Evolutionary conservation across 2,113 vertebrate genomes (phyloP), one percentile per base, ranked within the genome.

Genomic region (Tauraco erythrolophus): DNA sequence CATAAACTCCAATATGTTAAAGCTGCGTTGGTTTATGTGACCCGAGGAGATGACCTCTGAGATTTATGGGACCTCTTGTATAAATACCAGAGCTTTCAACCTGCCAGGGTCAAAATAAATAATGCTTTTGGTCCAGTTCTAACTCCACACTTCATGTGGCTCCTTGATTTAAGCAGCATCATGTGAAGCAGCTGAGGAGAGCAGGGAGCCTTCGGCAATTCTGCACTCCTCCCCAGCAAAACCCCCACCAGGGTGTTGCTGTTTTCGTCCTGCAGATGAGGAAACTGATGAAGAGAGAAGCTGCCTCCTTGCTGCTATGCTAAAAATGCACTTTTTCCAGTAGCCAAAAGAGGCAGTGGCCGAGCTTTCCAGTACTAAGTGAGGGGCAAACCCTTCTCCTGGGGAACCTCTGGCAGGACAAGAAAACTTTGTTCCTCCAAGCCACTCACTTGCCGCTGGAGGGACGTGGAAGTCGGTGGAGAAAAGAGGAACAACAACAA

Each of bases 141-240:
- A 60, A 14, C 78, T 75, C 27, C 25, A 1, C 7, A 31, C 41
- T 70, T 25, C 0, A 0, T n/a, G 50, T 53, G 0, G 4, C 43
- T 82, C n/a, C 15, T 27, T 48, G 39, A 83, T 92, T 70, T 78
- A 58, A 71, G 51, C 35, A 86, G 43, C 17, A 56, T 43, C 0
- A 0, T 1, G 0, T 71, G 57, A 88, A 61, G 86, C 45, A 91
- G 83, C 39, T 46, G 69, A 23, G 24, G 30, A 31, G 18, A 25
- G 66, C 25, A 46, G 9, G 58, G 31, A 61, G 16, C 22, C 46
- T 62, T 87, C 35, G 23, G 71, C 58, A 30, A 84, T 37, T 81
- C 58, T 48, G 62, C 9, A 1, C 27, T 23, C 68, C 39, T 84
- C 78, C 28, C 57, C 43, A 33, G 48, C 56, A 43, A 60, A 75